These are phyloP conservation scores for Sthenelais limicola DNA, from an alignment of 2,888 invertebrate species.

Conservation along the genomic window DNA sequence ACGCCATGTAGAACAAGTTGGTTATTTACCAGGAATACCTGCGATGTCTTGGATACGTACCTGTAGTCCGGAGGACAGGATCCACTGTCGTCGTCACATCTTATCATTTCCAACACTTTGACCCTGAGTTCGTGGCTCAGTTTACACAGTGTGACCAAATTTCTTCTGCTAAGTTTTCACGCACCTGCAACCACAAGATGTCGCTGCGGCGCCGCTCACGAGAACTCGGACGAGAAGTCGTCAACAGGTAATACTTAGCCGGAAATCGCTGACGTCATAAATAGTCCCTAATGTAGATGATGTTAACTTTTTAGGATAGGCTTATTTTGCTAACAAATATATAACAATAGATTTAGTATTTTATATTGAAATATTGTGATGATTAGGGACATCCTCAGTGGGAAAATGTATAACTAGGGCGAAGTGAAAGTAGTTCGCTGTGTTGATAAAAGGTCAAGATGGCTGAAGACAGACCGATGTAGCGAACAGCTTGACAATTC, in stretches of 20 bases:
- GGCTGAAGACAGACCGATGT: constrained; percentile 28
- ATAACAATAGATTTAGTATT: background rate
- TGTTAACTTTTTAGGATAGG: background rate
- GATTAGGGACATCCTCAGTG: background rate
- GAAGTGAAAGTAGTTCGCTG: constrained; percentile 32
- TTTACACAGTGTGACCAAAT: background rate
- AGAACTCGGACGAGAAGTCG: constrained; percentile 30
- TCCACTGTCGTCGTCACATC: constrained; percentile 18
- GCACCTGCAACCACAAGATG: constrained; percentile 2
- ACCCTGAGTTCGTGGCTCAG: constrained; percentile 2
- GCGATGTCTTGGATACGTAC: too few species aligned
- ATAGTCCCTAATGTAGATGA: constrained; percentile 27
- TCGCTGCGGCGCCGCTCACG: constrained; percentile 24
- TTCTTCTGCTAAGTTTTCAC: constrained; percentile 14
- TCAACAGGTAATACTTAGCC: constrained; percentile 34
- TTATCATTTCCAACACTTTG: constrained; percentile 22
- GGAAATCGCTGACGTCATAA: constrained; percentile 42
- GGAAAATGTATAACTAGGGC: constrained; percentile 17
- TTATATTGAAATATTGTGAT: background rate
- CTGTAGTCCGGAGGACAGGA: too few species aligned
- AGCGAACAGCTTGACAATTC: constrained; percentile 32
- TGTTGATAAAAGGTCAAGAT: constrained; percentile 39
- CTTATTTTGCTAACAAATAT: background rate
- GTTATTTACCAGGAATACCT: too few species aligned
- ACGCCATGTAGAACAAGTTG: too few species aligned